phyloP scores from a whole-genome alignment of 1,140 invertebrate genomes.

The Adelges cooleyi region DNA sequence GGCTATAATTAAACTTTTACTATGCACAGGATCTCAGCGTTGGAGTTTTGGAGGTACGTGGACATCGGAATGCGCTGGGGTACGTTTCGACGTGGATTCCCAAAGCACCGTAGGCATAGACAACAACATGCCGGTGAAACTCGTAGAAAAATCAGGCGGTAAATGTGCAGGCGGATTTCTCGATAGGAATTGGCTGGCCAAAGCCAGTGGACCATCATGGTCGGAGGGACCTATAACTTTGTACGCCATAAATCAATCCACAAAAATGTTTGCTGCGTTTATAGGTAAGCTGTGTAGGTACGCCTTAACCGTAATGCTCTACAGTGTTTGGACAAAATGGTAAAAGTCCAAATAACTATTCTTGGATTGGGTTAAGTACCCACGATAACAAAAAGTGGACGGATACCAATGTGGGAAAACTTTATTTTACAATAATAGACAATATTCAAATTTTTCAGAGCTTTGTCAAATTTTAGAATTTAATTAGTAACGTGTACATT shows the following conservation, averaged over 20 bases:
- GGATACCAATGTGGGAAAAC: too few species aligned
- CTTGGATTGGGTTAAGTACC: too few species aligned
- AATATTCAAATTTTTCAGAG: too few species aligned
- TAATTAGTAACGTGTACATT: too few species aligned
- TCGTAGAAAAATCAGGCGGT: not conserved
- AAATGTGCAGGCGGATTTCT: not conserved
- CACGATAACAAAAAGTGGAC: too few species aligned
- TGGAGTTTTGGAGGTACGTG: slow-evolving; percentile 9
- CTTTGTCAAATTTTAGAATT: too few species aligned
- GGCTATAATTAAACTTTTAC: too few species aligned
- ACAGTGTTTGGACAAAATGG: too few species aligned
- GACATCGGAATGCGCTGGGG: not conserved
- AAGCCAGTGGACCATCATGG: not conserved
- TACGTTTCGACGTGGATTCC: not conserved
- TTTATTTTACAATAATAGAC: too few species aligned
- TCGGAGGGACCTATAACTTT: not conserved
- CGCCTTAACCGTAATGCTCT: too few species aligned
- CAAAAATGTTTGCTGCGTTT: not conserved
- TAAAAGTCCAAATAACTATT: too few species aligned
- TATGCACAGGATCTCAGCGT: not conserved
- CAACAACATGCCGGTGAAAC: not conserved
- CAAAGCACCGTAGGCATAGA: slow-evolving; percentile 8
- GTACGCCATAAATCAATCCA: not conserved
- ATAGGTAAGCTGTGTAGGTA: slow-evolving; percentile 4
- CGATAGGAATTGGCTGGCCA: slow-evolving; percentile 1